Base-by-base conservation (phyloP, 2,797 vertebrate species). In the Malacoctenus gilli region DNA sequence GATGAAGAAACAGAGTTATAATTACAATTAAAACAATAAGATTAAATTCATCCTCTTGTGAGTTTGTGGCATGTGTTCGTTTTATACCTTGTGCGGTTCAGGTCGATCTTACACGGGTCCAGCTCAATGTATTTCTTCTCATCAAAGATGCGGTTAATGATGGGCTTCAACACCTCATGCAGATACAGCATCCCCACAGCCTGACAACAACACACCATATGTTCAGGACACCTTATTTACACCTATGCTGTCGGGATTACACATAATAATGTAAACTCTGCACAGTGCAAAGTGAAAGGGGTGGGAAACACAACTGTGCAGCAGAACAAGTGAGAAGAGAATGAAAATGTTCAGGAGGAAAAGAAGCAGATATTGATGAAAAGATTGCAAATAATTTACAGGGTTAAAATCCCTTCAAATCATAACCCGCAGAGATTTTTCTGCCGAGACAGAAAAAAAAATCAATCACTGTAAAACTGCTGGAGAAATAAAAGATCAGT, bases 101-200 rank as follows among this genome's bases (percentile, higher is more conserved):
- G 85, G 71, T 95, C 95, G 55, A 96, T 96, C 89, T 94, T 97
- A 80, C 94, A 87, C 0, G 96, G 95, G 60, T 97, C 95, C 79
- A 98, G 86, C 72, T 98, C 96, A 18, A 97, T 88, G 2, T 96
- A 96, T 59, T 95, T 97, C 89, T 89, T 95, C 81, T 98, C 95
- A 59, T 96, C 94, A 9, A 96, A 97, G 83, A 97, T 85, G 12
- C 90, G 92, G 75, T 89, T 94, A 76, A 98, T 86, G 68, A 91
- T 84, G 0, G 92, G 93, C 82, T 92, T 94, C 69, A 98, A 83
- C 49, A 96, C 92, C 71, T 94, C 88, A 0, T 96, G 95, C 51
- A 98, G 89, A 80, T 95, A 98, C 58, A 93, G 91, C 95, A 96
- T 95, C 69, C 95, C 95, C 51, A 96, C 94, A 50, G 93, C 93